Base-by-base conservation (phyloP, 2,888 invertebrate species). In the Troides helena region DNA sequence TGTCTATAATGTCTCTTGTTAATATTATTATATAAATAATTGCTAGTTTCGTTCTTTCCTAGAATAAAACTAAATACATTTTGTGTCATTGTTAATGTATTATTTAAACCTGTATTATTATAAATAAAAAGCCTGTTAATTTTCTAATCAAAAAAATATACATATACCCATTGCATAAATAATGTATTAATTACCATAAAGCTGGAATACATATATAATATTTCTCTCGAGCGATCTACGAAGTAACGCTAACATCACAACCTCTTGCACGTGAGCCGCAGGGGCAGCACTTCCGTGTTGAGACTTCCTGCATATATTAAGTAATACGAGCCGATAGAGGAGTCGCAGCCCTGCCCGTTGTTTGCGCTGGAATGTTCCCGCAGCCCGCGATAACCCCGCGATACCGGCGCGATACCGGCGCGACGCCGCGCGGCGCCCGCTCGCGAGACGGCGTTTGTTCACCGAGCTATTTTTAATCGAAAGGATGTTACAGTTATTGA, bases 281-380 rank as follows among this genome's bases (percentile, higher is more conserved):
- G 23, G 3, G 6, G 50, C 53, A 53, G 8, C 18, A 23, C 23
- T 64, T 68, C 68, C 63, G 59, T 53, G 53, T 62, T 30, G 6
- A 21, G 36, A 21, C 36, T 68, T 63, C 46, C 58, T 63, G 57
- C 36, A 68, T 58, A 10, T 17, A 57, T 58, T 62, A 68, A 63
- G 60, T 60, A 46, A 50, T 7, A 62, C 58, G 25, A 57, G 70
- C 50, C 60, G 43, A 58, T 64, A 62, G 23, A 7, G 61, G 69
- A 72, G 74, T 7, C 30, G 63, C 76, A 69, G 43, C 65, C 65
- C 65, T 69, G 58, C 66, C 21, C 8, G 84, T 89, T 90, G 90
- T 90, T 92, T 91, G 90, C 86, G 70, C 83, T 92, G 92, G 92
- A 92, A 92, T 90, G 90, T 90, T 92, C 87, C 92, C 88, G 84